Conservation (phyloP, 2,113 vertebrate species). For the Madoqua kirkii region DNA sequence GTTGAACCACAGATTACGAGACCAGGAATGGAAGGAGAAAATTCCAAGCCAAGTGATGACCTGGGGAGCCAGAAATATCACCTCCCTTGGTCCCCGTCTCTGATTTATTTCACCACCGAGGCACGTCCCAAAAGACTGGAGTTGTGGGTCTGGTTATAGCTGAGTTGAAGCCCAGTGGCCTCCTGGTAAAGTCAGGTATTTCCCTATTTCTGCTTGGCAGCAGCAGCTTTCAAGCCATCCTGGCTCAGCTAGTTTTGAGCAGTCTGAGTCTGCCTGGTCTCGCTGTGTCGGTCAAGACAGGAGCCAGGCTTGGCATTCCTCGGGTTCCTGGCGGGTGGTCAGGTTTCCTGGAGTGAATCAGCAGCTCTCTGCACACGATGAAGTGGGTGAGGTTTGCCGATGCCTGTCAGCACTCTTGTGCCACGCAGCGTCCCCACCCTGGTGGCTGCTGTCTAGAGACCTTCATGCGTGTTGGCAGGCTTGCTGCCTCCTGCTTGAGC, state of each 20-base stretch:
- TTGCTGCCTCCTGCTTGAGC: neutral
- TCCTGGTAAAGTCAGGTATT: neutral
- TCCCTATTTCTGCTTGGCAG: neutral
- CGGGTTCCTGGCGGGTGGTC: neutral
- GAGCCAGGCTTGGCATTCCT: neutral
- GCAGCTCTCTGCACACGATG: neutral
- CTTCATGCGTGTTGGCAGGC: neutral
- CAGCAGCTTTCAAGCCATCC: neutral
- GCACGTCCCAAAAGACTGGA: neutral
- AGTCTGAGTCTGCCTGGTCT: neutral
- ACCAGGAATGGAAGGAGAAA: neutral
- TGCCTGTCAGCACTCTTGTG: neutral
- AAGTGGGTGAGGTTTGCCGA: neutral
- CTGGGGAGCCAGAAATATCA: neutral
- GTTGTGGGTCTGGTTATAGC: neutral
- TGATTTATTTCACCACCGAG: neutral
- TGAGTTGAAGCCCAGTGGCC: neutral
- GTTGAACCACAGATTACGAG: neutral
- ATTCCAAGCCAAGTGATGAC: neutral
- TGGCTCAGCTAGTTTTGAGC: constrained; percentile 7
- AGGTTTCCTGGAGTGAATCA: constrained; percentile 45
- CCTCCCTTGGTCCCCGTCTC: neutral
- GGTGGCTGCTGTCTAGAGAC: neutral
- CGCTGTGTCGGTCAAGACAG: neutral
- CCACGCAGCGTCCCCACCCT: constrained; percentile 42